Evolutionary conservation across 2,888 invertebrate species (phyloP), one percentile per base, ranked within the genome.

Genomic region (Lissonota sp.): DNA sequence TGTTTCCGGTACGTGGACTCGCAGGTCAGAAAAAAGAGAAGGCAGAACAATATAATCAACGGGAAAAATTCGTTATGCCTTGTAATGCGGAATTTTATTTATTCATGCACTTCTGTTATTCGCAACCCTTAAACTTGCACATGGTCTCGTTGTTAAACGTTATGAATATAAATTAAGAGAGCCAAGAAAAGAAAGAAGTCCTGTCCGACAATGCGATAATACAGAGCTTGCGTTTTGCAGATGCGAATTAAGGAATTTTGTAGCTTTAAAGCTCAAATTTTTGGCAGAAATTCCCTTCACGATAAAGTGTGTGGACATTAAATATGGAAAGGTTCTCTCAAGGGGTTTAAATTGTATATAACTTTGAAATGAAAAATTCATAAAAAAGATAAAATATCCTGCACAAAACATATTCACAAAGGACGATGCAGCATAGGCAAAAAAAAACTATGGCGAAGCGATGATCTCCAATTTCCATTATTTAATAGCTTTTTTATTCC

Each of bases 171-270:
- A 16, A 49, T 7, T 4, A 14, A 8, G 44, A 6, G 37, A 60
- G 14, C 44, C 6, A 8, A n/a, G 42, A 51, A 5, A 12, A 42
- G 40, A 40, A 57, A 40, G 58, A 51, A 51, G n/a, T 53, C 51
- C 26, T 14, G 58, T 60, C 44, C 71, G 66, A 72, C 42, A 64
- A 72, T 58, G 72, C 71, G 60, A 67, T 62, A 79, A 78, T 70
- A 46, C 37, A 49, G 63, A 71, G 57, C 69, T 53, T 55, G 37
- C 16, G 39, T 39, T 63, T 5, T 46, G 40, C 49, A 46, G 46
- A 57, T 49, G 46, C 63, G 53, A 62, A 46, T 66, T 64, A 42
- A 55, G 63, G 40, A 44, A 10, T 26, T 58, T 6, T 40, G 14
- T 53, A 53, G 63, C 55, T 57, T 26, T 26, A 26, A 26, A 26